Conservation (phyloP, 2,888 invertebrate genomes). For the Acleris cristana region DNA sequence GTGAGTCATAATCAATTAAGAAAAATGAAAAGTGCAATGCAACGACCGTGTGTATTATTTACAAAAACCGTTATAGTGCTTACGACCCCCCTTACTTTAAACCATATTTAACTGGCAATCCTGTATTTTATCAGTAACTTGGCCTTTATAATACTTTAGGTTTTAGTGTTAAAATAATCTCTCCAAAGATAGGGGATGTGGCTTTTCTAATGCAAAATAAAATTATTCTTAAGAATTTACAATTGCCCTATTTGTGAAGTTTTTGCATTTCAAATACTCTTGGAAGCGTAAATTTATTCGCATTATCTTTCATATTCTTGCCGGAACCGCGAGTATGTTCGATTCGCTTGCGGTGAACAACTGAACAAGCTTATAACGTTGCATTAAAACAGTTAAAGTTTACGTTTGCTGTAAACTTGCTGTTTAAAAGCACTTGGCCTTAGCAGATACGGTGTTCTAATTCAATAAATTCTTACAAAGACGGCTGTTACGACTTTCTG, state of each 20-base stretch:
- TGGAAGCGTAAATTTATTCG: background rate
- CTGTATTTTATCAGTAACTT: no score
- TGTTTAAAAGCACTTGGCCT: background rate
- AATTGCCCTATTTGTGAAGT: background rate
- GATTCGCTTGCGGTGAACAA: background rate
- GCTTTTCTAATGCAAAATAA: no score
- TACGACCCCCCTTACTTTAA: no score
- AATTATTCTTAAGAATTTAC: background rate
- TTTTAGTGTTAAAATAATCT: no score
- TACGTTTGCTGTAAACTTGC: background rate
- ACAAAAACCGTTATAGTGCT: no score
- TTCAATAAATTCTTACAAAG: constrained; percentile 10
- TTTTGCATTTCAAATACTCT: constrained; percentile 2
- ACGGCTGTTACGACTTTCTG: constrained; percentile 12
- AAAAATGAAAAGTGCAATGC: no score
- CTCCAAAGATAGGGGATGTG: no score
- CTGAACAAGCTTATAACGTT: background rate
- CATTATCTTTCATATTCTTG: background rate
- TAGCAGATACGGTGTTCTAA: constrained; percentile 7
- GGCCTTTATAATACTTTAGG: no score
- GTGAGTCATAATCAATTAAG: no score
- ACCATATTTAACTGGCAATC: no score
- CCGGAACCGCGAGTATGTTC: background rate
- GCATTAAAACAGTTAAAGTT: background rate
- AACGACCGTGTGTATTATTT: no score